Evolutionary conservation across 2,113 vertebrate genomes (phyloP).

Genomic region (Syngnathus scovelli): DNA sequence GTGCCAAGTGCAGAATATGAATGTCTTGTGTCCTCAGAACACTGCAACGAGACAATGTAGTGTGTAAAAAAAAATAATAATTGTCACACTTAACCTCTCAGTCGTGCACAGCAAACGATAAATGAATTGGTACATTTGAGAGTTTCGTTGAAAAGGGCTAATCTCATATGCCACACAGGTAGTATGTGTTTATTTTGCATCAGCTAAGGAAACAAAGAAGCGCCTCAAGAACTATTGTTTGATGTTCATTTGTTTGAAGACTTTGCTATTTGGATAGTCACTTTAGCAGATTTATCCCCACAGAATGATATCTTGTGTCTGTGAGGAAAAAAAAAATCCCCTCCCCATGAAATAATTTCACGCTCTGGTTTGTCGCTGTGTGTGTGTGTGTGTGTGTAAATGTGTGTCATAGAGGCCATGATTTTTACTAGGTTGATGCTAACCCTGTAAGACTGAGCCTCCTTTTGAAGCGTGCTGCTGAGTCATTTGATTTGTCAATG

Average conservation of each 20-base stretch:
- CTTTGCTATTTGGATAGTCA: conserved; percentile 9
- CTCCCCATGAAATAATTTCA: conserved; percentile 12
- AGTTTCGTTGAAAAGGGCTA: conserved; percentile 9
- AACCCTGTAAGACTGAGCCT: conserved; percentile 54
- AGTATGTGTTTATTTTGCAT: neutral
- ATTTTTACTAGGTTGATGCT: conserved; percentile 45
- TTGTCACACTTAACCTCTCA: neutral
- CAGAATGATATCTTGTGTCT: conserved; percentile 19
- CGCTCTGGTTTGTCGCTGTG: conserved; percentile 19
- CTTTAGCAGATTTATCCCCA: conserved; percentile 7
- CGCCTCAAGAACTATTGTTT: conserved; percentile 8
- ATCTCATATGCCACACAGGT: conserved; percentile 1
- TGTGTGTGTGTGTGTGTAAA: conserved; percentile 23
- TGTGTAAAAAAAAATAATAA: conserved; percentile 28
- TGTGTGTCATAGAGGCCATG: conserved; percentile 29
- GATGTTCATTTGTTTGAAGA: conserved; percentile 22
- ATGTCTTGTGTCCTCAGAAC: conserved; percentile 34
- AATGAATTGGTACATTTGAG: neutral
- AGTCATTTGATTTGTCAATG: conserved; percentile 52
- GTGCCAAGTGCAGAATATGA: conserved; percentile 25
- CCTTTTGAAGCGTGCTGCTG: conserved; percentile 36
- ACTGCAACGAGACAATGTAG: conserved; percentile 30
- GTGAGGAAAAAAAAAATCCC: conserved; percentile 11
- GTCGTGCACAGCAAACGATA: neutral
- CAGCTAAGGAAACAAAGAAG: conserved; percentile 8